These are phyloP conservation scores for Heteropelma amictum DNA, from an alignment of 2,888 invertebrate genomes.

Conservation along the genomic window DNA sequence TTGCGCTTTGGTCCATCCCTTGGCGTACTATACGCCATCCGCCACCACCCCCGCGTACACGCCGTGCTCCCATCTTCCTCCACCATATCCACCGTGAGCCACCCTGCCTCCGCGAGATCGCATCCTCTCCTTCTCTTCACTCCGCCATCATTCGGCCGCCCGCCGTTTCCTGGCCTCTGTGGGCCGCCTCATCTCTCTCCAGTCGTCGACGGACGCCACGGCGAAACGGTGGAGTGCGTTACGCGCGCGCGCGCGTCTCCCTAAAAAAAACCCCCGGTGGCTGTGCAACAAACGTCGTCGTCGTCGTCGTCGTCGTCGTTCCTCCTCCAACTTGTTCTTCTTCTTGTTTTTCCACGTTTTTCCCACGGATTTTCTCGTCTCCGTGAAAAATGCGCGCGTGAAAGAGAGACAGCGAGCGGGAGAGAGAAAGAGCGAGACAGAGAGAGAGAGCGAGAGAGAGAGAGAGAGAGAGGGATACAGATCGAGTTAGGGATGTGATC, in stretches of 20 bases:
- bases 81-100: constrained; percentile 9
- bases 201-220: constrained; percentile 60
- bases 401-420: neutral
- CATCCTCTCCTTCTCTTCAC: constrained; percentile 14
- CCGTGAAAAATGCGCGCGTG: neutral
- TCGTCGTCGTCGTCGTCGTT: constrained; percentile 32
- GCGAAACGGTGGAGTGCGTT: constrained; percentile 54
- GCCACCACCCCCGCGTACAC: constrained; percentile 12
- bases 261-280: constrained; percentile 51
- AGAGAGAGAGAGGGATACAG: neutral
- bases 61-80: no score
- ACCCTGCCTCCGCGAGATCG: constrained; percentile 13
- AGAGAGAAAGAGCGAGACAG: neutral
- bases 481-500: neutral
- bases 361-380: no score
- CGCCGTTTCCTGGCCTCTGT: constrained; percentile 50
- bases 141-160: constrained; percentile 33
- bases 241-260: constrained; percentile 55
- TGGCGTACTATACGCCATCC: constrained; percentile 4
- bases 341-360: no score
- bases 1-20: neutral
- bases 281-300: constrained; percentile 45
- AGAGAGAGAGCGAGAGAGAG: neutral
- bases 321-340: neutral
- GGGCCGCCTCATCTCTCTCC: constrained; percentile 52